Conservation (phyloP, 1,140 invertebrate species). For the Cherax quadricarinatus region DNA sequence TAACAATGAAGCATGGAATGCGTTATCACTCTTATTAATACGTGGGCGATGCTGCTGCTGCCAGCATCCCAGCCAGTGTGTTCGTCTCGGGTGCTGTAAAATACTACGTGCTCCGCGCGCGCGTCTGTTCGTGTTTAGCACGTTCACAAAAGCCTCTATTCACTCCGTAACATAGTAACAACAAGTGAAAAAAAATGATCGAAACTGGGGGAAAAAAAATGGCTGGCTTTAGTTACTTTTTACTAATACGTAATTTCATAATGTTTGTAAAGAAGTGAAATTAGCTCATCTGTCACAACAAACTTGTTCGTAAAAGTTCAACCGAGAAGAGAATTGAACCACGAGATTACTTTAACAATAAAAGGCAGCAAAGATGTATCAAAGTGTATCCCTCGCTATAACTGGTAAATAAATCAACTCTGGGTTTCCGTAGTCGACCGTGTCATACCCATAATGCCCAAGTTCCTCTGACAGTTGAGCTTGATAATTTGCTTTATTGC, state of each 20-base stretch:
- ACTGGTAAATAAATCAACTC: not conserved
- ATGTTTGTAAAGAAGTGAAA: conserved; percentile 3
- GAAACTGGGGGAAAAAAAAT: conserved; percentile 14
- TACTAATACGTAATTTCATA: conserved; percentile 4
- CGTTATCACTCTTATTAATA: too few species aligned
- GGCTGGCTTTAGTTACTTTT: conserved; percentile 8
- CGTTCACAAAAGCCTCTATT: conserved; percentile 20
- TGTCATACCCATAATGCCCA: not conserved
- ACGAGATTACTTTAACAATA: too few species aligned
- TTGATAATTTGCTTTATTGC: conserved; percentile 7
- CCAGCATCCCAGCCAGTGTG: not conserved
- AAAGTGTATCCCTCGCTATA: not conserved
- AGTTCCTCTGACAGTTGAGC: conserved; percentile 7
- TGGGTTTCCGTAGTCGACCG: not conserved
- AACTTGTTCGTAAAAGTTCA: not conserved
- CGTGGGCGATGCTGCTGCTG: not conserved
- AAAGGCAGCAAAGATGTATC: not conserved
- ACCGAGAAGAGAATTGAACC: not conserved
- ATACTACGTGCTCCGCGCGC: too few species aligned
- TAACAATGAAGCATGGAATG: too few species aligned
- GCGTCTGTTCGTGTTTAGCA: too few species aligned
- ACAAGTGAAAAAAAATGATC: conserved; percentile 13
- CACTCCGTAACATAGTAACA: conserved; percentile 21
- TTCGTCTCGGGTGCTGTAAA: not conserved
- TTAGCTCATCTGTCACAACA: not conserved